These are phyloP conservation scores for Lepidostoma basale DNA, from an alignment of 1,140 invertebrate species.

Conservation along the genomic window DNA sequence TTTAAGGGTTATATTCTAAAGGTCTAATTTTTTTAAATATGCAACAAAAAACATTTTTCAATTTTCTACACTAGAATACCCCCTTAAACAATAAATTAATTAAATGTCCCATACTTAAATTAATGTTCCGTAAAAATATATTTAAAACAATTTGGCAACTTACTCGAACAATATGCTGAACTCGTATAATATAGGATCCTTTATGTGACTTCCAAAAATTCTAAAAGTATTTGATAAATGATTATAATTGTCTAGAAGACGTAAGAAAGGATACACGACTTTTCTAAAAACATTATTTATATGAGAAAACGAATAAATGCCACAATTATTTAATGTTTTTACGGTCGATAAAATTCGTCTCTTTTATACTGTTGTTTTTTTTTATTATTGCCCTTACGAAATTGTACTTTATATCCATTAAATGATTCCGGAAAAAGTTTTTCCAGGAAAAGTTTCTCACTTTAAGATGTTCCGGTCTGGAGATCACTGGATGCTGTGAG, in stretches of 20 bases:
- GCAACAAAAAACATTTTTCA: too few relatives aligned
- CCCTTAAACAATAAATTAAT: too few relatives aligned
- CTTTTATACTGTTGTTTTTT: not conserved
- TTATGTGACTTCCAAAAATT: not conserved
- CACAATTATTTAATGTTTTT: conserved; percentile 17
- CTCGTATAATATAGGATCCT: not conserved
- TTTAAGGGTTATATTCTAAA: too few relatives aligned
- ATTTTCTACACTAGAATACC: too few relatives aligned
- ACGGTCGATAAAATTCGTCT: conserved; percentile 1
- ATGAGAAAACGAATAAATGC: not conserved
- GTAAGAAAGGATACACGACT: not conserved
- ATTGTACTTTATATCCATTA: not conserved
- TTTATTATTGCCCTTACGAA: not conserved
- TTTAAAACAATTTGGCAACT: conserved; percentile 1
- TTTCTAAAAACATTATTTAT: not conserved
- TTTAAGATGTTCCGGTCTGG: conserved; percentile 2
- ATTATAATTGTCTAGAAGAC: conserved; percentile 7
- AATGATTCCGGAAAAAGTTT: not conserved
- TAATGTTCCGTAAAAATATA: too few relatives aligned
- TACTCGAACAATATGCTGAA: not conserved
- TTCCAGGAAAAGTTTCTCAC: conserved; percentile 8
- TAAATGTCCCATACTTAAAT: too few relatives aligned
- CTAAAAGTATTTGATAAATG: not conserved
- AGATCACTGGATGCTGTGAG: conserved; percentile 4
- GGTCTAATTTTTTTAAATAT: too few relatives aligned